Conservation (phyloP, 1,140 invertebrate genomes). For the Nixonia krombeini region DNA sequence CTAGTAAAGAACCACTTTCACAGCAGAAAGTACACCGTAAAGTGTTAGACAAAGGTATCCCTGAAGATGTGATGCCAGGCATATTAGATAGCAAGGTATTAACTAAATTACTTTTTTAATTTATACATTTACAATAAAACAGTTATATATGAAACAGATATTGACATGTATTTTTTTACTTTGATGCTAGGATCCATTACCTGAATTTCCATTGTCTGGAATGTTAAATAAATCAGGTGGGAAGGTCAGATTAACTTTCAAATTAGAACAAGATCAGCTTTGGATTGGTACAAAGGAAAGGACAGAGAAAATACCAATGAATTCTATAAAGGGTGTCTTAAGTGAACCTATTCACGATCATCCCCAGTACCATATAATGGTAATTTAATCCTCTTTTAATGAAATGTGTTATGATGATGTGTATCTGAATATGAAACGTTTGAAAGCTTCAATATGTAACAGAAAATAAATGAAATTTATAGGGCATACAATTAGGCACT, state of each 20-base stretch:
- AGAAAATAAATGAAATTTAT: too few relatives aligned
- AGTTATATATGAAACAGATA: too few relatives aligned
- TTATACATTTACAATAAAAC: too few relatives aligned
- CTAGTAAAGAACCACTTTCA: constrained; percentile 84
- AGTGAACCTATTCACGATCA: constrained; percentile 90
- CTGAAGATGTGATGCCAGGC: constrained; percentile 91
- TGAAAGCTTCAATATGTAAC: too few relatives aligned
- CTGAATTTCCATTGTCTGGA: constrained; percentile 86
- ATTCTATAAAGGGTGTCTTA: constrained; percentile 87
- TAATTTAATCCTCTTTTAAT: constrained; percentile 69
- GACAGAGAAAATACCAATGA: constrained; percentile 94
- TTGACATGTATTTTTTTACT: too few relatives aligned
- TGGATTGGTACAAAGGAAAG: constrained; percentile 96
- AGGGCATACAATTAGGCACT: constrained; percentile 88
- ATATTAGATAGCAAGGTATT: constrained; percentile 84
- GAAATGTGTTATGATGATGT: constrained; percentile 11
- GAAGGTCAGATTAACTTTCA: constrained; percentile 94
- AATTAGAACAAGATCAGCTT: constrained; percentile 91
- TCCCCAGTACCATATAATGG: constrained; percentile 95
- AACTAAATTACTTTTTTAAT: background rate
- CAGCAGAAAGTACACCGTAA: constrained; percentile 90
- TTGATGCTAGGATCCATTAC: constrained; percentile 88
- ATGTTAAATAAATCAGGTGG: constrained; percentile 95
- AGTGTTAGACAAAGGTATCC: constrained; percentile 91
- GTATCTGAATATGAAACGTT: too few relatives aligned